phyloP scores from a whole-genome alignment of 2,888 invertebrate species.

The Leucophenga montana region DNA sequence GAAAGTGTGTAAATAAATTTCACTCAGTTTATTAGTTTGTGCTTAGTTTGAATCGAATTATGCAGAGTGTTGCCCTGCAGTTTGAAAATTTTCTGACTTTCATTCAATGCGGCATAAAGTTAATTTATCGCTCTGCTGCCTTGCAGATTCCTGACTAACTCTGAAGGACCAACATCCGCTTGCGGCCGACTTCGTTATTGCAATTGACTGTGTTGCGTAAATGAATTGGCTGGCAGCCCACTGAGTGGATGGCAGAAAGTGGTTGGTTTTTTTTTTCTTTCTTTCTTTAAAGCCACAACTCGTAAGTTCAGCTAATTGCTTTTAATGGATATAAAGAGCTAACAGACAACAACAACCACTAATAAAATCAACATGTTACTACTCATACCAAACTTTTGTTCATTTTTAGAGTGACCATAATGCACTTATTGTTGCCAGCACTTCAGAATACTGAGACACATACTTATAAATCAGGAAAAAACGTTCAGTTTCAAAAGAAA shows the following conservation, averaged over 20 bases:
- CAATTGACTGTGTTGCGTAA: not conserved
- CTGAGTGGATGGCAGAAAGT: not conserved
- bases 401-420: too few relatives aligned
- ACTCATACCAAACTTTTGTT: too few relatives aligned
- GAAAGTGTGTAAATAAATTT: not conserved
- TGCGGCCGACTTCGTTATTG: not conserved
- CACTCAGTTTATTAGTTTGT: not conserved
- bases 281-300: not conserved
- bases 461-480: too few relatives aligned
- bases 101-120: slow-evolving; percentile 1
- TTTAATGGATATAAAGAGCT: slow-evolving; percentile 15
- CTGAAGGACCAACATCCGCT: not conserved
- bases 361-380: too few relatives aligned
- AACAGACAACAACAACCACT: too few relatives aligned
- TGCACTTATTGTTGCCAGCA: too few relatives aligned
- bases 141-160: not conserved
- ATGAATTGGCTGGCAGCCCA: not conserved
- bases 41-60: not conserved
- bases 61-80: not conserved
- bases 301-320: slow-evolving; percentile 20
- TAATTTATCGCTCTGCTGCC: slow-evolving; percentile 17
- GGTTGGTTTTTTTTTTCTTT: not conserved
- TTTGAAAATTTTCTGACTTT: not conserved
- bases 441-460: too few relatives aligned
- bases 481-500: too few relatives aligned